A percentile compares a stretch with the other conserved stretches of the same genome.
Evolutionary conservation across 2,113 vertebrate species (phyloP).

Genomic region (Atractosteus spatula): DNA sequence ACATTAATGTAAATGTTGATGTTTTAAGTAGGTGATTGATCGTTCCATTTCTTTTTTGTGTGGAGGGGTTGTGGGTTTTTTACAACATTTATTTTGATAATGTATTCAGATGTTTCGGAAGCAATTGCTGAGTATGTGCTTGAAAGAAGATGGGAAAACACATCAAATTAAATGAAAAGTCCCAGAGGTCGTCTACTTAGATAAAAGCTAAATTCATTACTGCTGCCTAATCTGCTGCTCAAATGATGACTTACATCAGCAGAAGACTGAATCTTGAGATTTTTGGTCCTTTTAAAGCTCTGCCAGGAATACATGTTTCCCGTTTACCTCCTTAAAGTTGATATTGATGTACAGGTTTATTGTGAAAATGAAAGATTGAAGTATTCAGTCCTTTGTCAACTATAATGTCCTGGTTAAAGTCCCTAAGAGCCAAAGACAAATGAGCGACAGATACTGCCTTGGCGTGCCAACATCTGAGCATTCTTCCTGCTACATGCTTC

Average conservation of each 20-base stretch:
- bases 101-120: slow-evolving; percentile 27
- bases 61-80: neutral
- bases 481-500: slow-evolving; percentile 11
- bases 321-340: neutral
- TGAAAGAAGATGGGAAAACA: neutral
- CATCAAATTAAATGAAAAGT: slow-evolving; percentile 13
- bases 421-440: neutral
- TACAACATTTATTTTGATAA: slow-evolving; percentile 15
- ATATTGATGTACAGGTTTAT: neutral
- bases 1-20: too few relatives aligned
- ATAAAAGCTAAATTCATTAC: slow-evolving; percentile 10
- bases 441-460: neutral
- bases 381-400: neutral
- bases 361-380: slow-evolving; percentile 9
- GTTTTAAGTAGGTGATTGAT: too few relatives aligned
- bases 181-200: slow-evolving; percentile 8
- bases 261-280: slow-evolving; percentile 15
- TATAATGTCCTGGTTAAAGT: neutral
- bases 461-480: neutral
- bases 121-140: slow-evolving; percentile 13
- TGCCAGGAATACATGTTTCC: neutral
- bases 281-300: neutral
- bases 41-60: too few relatives aligned
- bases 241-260: slow-evolving; percentile 4
- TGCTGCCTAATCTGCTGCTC: slow-evolving; percentile 6